Evolutionary conservation across 1,140 invertebrate species (phyloP), one percentile per base, ranked within the genome.

Genomic region (Bradynema listronoti): DNA sequence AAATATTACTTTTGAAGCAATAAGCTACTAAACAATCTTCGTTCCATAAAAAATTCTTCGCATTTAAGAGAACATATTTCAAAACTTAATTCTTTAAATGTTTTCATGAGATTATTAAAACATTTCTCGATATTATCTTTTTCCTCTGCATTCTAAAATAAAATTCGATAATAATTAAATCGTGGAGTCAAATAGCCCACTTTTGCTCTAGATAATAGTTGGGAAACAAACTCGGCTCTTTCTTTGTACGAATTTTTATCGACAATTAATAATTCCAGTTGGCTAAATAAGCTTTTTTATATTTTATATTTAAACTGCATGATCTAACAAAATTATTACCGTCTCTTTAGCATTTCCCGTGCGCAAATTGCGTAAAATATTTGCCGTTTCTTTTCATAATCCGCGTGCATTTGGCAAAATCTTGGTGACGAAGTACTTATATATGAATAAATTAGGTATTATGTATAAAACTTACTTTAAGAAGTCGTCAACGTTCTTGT

Each of bases 351-450:
- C 19, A 45, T 11, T 56, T 57, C 16, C 25, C 59, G 43, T 14
- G 59, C 59, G 22, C 32, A 61, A 27, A 61, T 16, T 19, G 59
- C 22, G 30, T 68, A 61, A 30, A 47, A 61, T 1, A 61, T 14
- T n/a, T 36, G 61, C 30, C 45, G 59, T 58, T 67, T 65, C 63
- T 67, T 57, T 27, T 61, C 59, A 22, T 56, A 61, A 58, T 34
- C 42, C 11, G 45, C 59, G 33, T 61, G 59, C 14, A 61, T 9
- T 39, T 56, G n/a, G 41, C 59, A 61, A 27, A 61, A 61, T 3
- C 59, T 61, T 7, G n/a, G n/a, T n/a, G n/a, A n/a, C n/a, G n/a
- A 22, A 47, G 29, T 22, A 22, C 7, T 9, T 47, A 47, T 47
- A 24, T 47, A 7, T 9, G 45, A 47, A 22, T 9, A 47, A 47